Conservation (phyloP, 1,140 invertebrate genomes). For the Pygmarrhopalites habei region DNA sequence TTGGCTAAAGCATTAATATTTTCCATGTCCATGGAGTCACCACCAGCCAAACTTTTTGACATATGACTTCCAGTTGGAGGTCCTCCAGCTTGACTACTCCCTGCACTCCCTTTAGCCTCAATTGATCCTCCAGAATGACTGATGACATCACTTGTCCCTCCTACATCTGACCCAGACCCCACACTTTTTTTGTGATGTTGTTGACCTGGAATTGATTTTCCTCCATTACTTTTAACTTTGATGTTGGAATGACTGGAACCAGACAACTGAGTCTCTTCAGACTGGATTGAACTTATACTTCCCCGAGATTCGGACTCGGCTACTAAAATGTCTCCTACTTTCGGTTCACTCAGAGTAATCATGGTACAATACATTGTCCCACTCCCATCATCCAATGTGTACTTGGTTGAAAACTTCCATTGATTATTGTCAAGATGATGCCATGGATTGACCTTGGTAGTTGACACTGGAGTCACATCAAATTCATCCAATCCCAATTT, state of each 20-base stretch:
- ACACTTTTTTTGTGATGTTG: neutral
- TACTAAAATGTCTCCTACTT: neutral
- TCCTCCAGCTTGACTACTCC: too few species aligned
- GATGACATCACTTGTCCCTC: neutral
- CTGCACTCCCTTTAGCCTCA: too few species aligned
- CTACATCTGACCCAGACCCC: neutral
- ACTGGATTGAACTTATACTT: neutral
- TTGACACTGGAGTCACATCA: neutral
- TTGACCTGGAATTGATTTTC: neutral
- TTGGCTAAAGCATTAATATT: neutral
- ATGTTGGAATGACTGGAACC: too few species aligned
- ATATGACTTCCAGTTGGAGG: too few species aligned
- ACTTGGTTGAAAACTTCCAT: slow-evolving; percentile 30
- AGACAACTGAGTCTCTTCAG: neutral
- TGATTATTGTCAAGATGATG: slow-evolving; percentile 32
- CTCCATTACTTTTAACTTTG: neutral
- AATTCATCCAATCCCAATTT: slow-evolving; percentile 17
- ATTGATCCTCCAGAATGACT: too few species aligned
- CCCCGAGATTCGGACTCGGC: neutral
- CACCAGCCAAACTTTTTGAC: too few species aligned
- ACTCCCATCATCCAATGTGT: slow-evolving; percentile 22
- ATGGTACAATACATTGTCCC: slow-evolving; percentile 12
- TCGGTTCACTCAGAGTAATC: slow-evolving; percentile 19
- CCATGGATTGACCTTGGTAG: slow-evolving; percentile 24
- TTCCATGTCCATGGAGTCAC: neutral